Evolutionary conservation across 2,797 vertebrate species (phyloP).

Genomic region (Cryptoprocta ferox): DNA sequence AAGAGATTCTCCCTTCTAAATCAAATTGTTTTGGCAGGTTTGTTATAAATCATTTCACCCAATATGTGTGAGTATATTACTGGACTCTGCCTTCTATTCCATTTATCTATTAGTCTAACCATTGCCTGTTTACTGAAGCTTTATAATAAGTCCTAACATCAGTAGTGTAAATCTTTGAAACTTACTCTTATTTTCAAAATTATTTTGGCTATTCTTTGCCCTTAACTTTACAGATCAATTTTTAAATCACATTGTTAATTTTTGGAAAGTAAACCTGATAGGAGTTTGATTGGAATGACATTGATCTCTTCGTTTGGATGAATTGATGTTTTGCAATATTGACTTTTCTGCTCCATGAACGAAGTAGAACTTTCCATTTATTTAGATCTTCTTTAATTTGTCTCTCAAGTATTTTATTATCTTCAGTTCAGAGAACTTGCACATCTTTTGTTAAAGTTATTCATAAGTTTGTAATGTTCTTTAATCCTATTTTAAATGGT

Average conservation of each 20-base stretch:
- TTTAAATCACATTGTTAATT: not conserved
- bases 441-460: constrained; percentile 14
- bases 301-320: not conserved
- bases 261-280: not conserved
- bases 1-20: not conserved
- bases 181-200: not conserved
- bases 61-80: not conserved
- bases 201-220: not conserved
- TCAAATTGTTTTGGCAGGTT: not conserved
- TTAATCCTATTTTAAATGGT: constrained; percentile 18
- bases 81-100: not conserved
- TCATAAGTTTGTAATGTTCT: not conserved
- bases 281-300: not conserved
- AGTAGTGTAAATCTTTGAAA: not conserved
- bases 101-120: not conserved
- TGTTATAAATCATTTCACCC: not conserved
- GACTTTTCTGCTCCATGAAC: not conserved
- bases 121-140: not conserved
- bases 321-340: not conserved
- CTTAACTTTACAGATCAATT: not conserved
- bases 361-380: not conserved
- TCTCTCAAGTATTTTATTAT: not conserved
- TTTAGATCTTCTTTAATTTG: not conserved
- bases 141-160: not conserved
- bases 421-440: not conserved